Base-by-base conservation (phyloP, 2,113 vertebrate species). In the Eublepharis macularius region DNA sequence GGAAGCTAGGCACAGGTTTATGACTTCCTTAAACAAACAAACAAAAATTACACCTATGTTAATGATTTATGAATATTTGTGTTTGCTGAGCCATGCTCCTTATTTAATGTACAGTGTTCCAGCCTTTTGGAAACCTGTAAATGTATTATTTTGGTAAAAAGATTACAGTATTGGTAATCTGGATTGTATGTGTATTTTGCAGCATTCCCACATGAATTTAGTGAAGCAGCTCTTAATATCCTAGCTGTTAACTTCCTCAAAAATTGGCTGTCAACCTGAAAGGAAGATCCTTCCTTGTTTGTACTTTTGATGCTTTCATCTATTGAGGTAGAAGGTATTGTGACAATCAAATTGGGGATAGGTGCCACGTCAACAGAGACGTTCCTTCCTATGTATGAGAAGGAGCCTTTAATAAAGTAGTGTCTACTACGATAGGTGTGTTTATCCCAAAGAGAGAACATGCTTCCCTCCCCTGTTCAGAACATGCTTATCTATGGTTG, bases 81-180 rank as follows among this genome's bases (percentile, higher is more conserved):
- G 10, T 45, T 39, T 76, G 43, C 75, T 76, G 51, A 76, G 49
- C 12, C 73, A 47, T 32, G 1, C n/a, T 10, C 43, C 43, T 75
- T 75, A 75, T 75, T 43, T 74, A 74, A 74, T 72, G 36, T 73
- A 13, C 39, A 17, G 39, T 43, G 41, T 73, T 29, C 12, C 21
- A 73, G 19, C 49, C 14, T 57, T 36, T 17, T 57, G n/a, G 21
- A 77, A 77, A 49, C 14, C 6, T 51, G 9, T 76, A 45, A 16
- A 26, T 73, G 39, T 73, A 4, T 73, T 12, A 73, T 21, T 57
- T 1, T 32, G 0, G 0, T 73, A n/a, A 17, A 83, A 88, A 39
- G 29, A 8, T 24, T 14, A 74, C 29, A 63, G 70, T 69, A 81
- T 1, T 1, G 41, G 16, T 75, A 69, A 57, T 80, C 8, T n/a